A percentile compares a stretch with the other conserved stretches of the same genome.
Conservation (phyloP, 2,888 invertebrate genomes). For the Eurytoma adleriae region DNA sequence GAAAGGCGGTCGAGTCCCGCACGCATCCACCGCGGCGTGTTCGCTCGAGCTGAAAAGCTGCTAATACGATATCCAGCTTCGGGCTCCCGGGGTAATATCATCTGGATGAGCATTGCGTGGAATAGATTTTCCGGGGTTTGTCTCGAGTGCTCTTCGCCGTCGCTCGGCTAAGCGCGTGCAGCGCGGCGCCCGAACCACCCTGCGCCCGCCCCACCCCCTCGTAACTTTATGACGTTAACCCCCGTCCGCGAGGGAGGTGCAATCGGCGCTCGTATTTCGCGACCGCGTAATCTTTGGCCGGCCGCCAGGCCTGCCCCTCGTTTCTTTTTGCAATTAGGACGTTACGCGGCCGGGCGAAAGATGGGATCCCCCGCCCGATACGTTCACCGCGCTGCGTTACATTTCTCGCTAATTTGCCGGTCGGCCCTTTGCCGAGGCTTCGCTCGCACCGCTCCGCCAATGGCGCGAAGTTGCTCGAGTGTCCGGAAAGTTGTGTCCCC, state of each 20-base stretch:
- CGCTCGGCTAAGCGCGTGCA: neutral
- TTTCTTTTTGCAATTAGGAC: slow-evolving; percentile 35
- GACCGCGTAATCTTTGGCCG: slow-evolving; percentile 24
- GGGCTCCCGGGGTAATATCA: slow-evolving; percentile 12
- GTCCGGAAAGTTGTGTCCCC: no score
- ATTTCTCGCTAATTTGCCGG: no score
- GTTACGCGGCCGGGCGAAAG: neutral
- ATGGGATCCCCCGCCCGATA: no score
- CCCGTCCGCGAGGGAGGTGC: neutral
- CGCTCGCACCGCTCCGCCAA: no score
- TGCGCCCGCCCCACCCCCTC: neutral
- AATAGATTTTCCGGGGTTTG: slow-evolving; percentile 32
- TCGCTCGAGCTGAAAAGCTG: neutral
- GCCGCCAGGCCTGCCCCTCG: neutral
- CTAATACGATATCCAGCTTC: neutral
- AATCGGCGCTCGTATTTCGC: slow-evolving; percentile 2
- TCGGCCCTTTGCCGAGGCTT: no score
- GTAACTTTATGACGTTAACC: slow-evolving; percentile 24
- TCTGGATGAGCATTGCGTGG: slow-evolving; percentile 16
- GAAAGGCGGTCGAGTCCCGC: neutral
- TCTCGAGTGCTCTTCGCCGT: slow-evolving; percentile 19
- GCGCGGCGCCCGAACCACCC: neutral
- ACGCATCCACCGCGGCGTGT: neutral
- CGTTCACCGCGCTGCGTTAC: no score
- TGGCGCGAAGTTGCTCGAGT: no score